Evolutionary conservation across 2,113 vertebrate genomes (phyloP).

Genomic region (Orthochromis malagaraziensis): DNA sequence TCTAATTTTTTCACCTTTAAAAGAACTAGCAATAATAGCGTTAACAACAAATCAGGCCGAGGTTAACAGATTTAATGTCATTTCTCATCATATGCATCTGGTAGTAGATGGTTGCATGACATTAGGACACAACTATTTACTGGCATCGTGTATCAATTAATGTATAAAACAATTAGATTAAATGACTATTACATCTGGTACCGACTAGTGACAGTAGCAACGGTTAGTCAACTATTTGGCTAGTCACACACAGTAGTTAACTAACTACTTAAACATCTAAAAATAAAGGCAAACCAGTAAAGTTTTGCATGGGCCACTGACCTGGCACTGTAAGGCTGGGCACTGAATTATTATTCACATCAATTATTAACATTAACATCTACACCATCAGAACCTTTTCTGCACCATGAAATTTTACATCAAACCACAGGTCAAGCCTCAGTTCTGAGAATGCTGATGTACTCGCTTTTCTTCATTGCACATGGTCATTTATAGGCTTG

Average conservation of each 20-base stretch:
- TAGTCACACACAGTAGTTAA: background rate
- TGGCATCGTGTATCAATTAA: background rate
- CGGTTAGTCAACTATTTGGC: rapidly evolving
- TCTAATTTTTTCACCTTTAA: background rate
- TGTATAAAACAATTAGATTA: background rate
- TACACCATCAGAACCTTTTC: background rate
- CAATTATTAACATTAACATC: background rate
- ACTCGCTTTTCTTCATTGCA: background rate
- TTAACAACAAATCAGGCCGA: background rate
- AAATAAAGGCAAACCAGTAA: background rate
- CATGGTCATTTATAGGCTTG: background rate
- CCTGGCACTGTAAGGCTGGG: background rate
- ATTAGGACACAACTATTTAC: background rate
- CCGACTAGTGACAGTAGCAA: background rate
- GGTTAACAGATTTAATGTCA: background rate
- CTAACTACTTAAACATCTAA: background rate
- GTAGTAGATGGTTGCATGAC: rapidly evolving
- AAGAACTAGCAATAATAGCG: background rate
- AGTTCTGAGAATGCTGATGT: background rate
- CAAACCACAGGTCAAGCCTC: background rate
- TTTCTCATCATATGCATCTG: background rate
- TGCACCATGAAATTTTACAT: background rate
- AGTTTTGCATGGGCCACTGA: background rate
- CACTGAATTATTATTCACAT: background rate
- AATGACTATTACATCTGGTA: background rate